A percentile compares a stretch with the other conserved stretches of the same genome.
These are phyloP conservation scores for Cyanoderma ruficeps DNA, from an alignment of 2,113 vertebrate species.

Conservation along the genomic window DNA sequence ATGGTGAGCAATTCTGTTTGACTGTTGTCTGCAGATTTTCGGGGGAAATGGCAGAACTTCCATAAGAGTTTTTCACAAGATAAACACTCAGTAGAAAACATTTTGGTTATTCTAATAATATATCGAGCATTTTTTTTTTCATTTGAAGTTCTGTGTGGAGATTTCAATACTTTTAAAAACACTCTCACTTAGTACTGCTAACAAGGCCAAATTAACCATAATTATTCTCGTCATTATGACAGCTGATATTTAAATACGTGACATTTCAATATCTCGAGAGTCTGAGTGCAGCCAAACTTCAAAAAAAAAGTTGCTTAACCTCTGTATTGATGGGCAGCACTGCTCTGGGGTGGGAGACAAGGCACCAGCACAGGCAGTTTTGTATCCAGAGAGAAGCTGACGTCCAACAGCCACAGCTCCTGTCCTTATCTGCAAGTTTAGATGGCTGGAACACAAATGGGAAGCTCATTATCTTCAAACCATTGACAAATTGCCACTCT, in stretches of 20 bases:
- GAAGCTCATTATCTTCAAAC: constrained; percentile 3
- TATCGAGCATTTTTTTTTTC: background rate
- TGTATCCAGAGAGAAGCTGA: background rate
- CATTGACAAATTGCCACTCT: background rate
- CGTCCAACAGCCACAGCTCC: accelerated
- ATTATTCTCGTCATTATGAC: background rate
- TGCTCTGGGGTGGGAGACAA: background rate
- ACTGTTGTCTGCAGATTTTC: background rate
- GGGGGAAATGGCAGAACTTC: background rate
- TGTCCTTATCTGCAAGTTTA: background rate
- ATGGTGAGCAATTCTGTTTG: background rate
- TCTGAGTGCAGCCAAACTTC: background rate
- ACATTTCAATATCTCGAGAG: background rate
- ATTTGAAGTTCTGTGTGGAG: background rate
- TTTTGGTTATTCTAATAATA: background rate
- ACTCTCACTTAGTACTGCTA: background rate
- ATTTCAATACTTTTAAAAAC: background rate
- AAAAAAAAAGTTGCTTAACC: background rate
- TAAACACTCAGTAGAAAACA: background rate
- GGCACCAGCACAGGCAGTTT: background rate
- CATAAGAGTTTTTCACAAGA: background rate
- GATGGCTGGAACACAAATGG: background rate
- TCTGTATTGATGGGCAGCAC: background rate
- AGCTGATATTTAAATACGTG: background rate
- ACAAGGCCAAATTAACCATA: background rate